Evolutionary conservation across 2,797 vertebrate species (phyloP).

Genomic region (Galaxias olidus): DNA sequence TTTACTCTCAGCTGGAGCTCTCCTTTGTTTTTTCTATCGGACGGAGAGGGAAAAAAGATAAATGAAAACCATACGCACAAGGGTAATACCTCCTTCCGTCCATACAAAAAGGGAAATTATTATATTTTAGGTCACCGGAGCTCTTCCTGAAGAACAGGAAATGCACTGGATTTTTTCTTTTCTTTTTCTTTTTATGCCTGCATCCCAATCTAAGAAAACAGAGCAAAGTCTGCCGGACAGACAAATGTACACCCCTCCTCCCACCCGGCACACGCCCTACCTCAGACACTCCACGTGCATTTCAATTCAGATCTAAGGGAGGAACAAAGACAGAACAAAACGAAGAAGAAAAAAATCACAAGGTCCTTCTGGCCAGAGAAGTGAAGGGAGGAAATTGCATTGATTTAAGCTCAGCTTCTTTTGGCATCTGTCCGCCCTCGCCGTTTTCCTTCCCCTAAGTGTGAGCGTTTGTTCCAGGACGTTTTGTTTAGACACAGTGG

Average conservation of each 20-base stretch:
- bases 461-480: conserved; percentile 52
- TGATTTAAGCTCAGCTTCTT: conserved; percentile 69
- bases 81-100: conserved; percentile 61
- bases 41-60: conserved; percentile 51
- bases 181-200: conserved; percentile 29
- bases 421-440: conserved; percentile 52
- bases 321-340: conserved; percentile 17
- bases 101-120: conserved; percentile 77
- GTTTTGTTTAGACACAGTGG: conserved; percentile 48
- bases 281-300: conserved; percentile 36
- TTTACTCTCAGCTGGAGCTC: conserved; percentile 54
- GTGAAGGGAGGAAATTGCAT: conserved; percentile 66
- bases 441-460: conserved; percentile 50
- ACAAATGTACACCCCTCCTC: conserved; percentile 52
- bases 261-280: conserved; percentile 20
- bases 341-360: conserved; percentile 45
- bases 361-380: conserved; percentile 58
- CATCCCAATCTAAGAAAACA: conserved; percentile 72
- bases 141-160: conserved; percentile 67
- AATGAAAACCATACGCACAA: conserved; percentile 65
- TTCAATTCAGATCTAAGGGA: conserved; percentile 56
- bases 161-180: conserved; percentile 49
- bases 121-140: conserved; percentile 75
- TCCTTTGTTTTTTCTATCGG: conserved; percentile 50
- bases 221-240: conserved; percentile 50